Base-by-base conservation (phyloP, 2,888 invertebrate genomes). In the Drosophila sordidula region DNA sequence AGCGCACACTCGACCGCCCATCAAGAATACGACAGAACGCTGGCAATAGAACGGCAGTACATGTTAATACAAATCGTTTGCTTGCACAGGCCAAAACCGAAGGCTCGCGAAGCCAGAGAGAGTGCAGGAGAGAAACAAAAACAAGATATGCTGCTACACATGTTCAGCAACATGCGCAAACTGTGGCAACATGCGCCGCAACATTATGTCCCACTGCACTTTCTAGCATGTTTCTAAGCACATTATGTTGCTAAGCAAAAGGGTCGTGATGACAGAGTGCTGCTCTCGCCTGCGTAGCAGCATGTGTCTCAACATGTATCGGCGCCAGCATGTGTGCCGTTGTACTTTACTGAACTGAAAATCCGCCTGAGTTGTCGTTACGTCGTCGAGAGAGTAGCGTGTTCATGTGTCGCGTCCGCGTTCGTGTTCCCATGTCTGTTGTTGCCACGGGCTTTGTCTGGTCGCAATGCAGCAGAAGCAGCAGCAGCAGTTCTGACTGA, bases 341-440 rank as follows among this genome's bases (percentile, higher is more conserved):
- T 54, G 44, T 56, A 47, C 58, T 59, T 61, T 26, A 22, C 12
- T 4, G 46, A 69, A 65, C 41, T 22, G 44, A 47, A 78, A 76
- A 78, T 78, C 70, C 75, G 49, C 18, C 22, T 78, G 78, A 78
- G 75, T 74, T 74, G 76, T 78, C 78, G 78, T 75, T 78, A 61
- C 64, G 74, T 74, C 69, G 76, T 74, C 69, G 75, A 61, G 69
- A 65, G 75, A 76, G 70, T 78, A 78, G 76, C 75, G 75, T 76
- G 75, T 78, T 56, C 34, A 58, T 78, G 62, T 63, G 55, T 77
- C 77, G 68, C 66, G 70, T 65, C 58, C 76, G 71, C 57, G 74
- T 57, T 72, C 56, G 50, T 50, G 61, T 75, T 75, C 62, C 64
- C 32, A 70, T 51, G 71, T 75, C 78, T 54, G 67, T 63, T 72